Evolutionary conservation across 2,797 vertebrate genomes (phyloP).

Genomic region (Tamandua tetradactyla): DNA sequence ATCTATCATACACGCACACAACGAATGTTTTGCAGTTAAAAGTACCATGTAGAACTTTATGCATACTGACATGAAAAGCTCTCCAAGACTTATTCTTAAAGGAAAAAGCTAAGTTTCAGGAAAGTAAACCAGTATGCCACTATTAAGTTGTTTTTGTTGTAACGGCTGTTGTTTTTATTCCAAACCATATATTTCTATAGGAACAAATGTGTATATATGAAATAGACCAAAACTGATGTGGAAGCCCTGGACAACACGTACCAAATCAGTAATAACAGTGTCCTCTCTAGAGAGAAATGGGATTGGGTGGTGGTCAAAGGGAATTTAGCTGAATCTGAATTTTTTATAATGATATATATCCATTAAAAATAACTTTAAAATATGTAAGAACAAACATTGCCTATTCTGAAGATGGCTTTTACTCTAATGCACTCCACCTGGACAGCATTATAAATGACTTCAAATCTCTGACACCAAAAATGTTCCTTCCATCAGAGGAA

Average conservation of each 20-base stretch:
- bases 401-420: too few species aligned
- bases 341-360: neutral
- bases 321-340: conserved; percentile 9
- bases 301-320: neutral
- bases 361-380: conserved; percentile 22
- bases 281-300: neutral
- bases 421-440: neutral
- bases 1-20: neutral
- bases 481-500: neutral
- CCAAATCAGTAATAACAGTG: neutral
- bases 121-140: neutral
- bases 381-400: neutral
- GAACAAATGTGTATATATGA: neutral
- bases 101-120: neutral
- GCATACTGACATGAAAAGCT: neutral
- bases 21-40: neutral
- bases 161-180: neutral
- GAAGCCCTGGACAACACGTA: neutral
- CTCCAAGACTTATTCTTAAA: neutral
- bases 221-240: conserved; percentile 1
- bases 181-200: neutral
- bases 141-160: neutral
- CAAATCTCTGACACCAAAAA: neutral
- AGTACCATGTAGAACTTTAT: neutral
- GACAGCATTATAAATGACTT: neutral